Evolutionary conservation across 53 echinoderm and acorn worm species (phyloP).

Genomic region (Luidia sarsii): DNA sequence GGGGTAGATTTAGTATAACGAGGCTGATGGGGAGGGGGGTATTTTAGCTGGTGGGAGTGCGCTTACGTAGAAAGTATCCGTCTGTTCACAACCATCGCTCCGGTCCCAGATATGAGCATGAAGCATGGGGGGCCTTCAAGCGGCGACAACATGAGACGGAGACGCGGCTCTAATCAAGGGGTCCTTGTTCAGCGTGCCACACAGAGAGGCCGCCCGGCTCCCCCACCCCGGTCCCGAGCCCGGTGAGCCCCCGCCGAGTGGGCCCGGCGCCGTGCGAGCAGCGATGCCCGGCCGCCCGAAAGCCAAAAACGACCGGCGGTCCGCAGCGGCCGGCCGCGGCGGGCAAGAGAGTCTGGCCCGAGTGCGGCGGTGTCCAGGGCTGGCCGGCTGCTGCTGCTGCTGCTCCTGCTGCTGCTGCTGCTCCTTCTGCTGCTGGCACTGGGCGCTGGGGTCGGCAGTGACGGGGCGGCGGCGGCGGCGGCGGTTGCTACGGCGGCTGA

Average conservation of each 20-base stretch:
- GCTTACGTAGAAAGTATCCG: slow-evolving; percentile 49
- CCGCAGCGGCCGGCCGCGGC: neutral
- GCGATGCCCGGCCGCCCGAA: slow-evolving; percentile 17
- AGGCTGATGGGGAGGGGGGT: too few species aligned
- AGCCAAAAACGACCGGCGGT: slow-evolving; percentile 23
- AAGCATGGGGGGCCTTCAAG: slow-evolving; percentile 34
- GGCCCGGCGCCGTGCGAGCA: slow-evolving; percentile 7
- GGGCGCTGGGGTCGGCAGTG: too few species aligned
- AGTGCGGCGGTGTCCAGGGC: too few species aligned
- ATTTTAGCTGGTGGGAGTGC: neutral
- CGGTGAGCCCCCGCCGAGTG: too few species aligned
- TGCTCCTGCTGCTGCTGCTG: too few species aligned
- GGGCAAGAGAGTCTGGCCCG: too few species aligned
- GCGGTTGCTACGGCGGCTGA: slow-evolving; percentile 6
- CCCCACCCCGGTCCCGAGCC: too few species aligned
- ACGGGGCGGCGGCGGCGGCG: neutral
- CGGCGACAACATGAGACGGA: slow-evolving; percentile 23
- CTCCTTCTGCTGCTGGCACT: too few species aligned
- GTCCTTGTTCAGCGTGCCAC: neutral
- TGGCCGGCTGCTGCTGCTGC: too few species aligned
- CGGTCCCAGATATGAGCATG: slow-evolving; percentile 38
- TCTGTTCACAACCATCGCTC: slow-evolving; percentile 48
- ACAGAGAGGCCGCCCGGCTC: too few species aligned
- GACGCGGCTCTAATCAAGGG: neutral
- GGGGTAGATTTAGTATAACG: too few species aligned